Percentiles rank a stretch among this genome's conserved stretches.
phyloP scores from a whole-genome alignment of 2,888 invertebrate species.

The Saturnia pavonia region DNA sequence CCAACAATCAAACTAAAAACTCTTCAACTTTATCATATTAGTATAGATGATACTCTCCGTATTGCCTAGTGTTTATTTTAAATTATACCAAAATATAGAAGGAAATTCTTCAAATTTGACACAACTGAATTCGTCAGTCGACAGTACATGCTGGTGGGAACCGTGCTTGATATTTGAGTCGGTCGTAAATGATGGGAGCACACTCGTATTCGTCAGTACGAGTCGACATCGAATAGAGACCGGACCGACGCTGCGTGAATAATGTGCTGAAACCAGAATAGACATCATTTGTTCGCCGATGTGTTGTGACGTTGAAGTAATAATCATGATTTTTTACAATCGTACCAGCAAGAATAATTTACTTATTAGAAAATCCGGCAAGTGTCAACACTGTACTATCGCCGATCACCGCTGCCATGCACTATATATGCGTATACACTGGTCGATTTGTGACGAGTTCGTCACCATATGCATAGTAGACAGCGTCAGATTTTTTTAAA shows the following conservation, averaged over 20 bases:
- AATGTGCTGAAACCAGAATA: conserved; percentile 15
- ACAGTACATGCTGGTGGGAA: not conserved
- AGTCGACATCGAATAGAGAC: conserved; percentile 5
- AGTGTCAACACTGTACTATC: too few species aligned
- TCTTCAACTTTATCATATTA: too few species aligned
- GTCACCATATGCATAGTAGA: too few species aligned
- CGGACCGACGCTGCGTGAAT: not conserved
- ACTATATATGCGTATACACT: too few species aligned
- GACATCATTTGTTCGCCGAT: conserved; percentile 3
- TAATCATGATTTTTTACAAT: not conserved
- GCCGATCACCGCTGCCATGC: too few species aligned
- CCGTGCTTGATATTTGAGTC: not conserved
- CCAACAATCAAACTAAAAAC: too few species aligned
- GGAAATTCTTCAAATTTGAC: not conserved
- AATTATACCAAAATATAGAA: too few species aligned
- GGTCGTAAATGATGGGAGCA: not conserved
- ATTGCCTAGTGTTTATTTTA: too few species aligned
- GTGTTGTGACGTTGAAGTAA: not conserved
- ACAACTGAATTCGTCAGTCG: not conserved
- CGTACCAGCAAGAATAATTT: not conserved
- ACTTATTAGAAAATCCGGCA: too few species aligned
- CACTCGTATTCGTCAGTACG: conserved; percentile 15
- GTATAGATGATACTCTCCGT: too few species aligned
- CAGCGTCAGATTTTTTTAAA: too few species aligned
- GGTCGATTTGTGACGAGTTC: too few species aligned